Conservation (phyloP, 2,797 vertebrate species). For the Ptychadena robeensis region DNA sequence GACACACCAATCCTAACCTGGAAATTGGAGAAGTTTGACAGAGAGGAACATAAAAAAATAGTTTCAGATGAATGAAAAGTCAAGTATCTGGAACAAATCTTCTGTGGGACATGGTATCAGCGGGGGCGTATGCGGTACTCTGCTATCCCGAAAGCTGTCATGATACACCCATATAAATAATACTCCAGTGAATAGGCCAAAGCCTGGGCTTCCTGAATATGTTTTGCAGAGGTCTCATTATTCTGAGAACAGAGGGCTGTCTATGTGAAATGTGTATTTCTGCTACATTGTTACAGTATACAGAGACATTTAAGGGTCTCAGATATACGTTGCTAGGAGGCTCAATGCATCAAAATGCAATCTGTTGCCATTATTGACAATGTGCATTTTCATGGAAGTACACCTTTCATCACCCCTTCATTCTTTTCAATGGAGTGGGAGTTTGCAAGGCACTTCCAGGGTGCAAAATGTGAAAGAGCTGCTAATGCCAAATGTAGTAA, state of each 20-base stretch:
- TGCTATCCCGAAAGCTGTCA: constrained; percentile 14
- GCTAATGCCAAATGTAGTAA: too few species aligned
- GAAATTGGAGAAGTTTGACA: neutral
- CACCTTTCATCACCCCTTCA: too few species aligned
- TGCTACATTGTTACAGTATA: constrained; percentile 5
- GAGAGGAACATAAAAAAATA: neutral
- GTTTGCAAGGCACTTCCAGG: too few species aligned
- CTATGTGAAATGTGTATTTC: constrained; percentile 10
- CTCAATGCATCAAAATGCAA: neutral
- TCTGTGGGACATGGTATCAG: neutral
- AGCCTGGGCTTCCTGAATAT: constrained; percentile 39
- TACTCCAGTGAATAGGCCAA: constrained; percentile 39
- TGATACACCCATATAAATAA: constrained; percentile 21
- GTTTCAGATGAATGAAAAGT: constrained; percentile 13
- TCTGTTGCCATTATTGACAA: too few species aligned
- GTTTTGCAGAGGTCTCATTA: constrained; percentile 44
- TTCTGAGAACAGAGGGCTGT: constrained; percentile 35
- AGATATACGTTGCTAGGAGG: neutral
- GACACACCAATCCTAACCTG: neutral
- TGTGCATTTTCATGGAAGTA: too few species aligned
- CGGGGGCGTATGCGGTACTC: neutral
- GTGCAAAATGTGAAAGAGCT: too few species aligned
- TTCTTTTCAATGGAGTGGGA: too few species aligned
- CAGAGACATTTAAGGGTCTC: neutral
- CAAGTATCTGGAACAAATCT: constrained; percentile 1